Percentiles rank a stretch among this genome's conserved stretches.
These are phyloP conservation scores for Cichlasoma orientale DNA, from an alignment of 2,797 vertebrate genomes.

Conservation along the genomic window DNA sequence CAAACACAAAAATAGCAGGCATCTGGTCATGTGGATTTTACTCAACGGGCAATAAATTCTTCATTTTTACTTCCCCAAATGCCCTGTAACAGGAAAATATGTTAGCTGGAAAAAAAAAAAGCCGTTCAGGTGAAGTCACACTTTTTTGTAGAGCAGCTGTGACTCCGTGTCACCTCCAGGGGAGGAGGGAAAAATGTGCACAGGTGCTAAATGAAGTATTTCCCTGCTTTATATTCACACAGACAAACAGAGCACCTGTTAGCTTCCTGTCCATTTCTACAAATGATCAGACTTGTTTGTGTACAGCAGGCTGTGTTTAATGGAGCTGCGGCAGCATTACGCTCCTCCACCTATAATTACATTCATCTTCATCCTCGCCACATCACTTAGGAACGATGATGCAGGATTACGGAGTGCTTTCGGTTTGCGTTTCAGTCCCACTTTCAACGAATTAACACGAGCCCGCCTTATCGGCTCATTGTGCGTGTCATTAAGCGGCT, in stretches of 20 bases:
- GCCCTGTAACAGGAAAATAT: not conserved
- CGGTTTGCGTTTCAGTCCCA: not conserved
- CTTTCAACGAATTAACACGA: constrained; percentile 20
- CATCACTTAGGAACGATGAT: constrained; percentile 25
- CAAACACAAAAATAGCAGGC: not conserved
- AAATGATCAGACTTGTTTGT: constrained; percentile 7
- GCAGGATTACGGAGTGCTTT: constrained; percentile 8
- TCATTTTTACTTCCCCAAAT: not conserved
- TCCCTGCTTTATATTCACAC: not conserved
- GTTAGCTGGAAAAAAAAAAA: not conserved
- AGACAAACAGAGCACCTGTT: not conserved
- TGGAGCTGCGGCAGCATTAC: not conserved
- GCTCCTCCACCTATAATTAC: constrained; percentile 9
- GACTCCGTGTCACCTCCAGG: not conserved
- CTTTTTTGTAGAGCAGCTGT: not conserved
- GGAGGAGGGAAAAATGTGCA: not conserved
- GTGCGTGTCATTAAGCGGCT: constrained; percentile 5
- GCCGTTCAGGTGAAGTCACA: not conserved
- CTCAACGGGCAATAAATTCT: not conserved
- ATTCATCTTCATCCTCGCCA: not conserved
- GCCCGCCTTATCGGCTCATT: not conserved
- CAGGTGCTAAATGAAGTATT: not conserved
- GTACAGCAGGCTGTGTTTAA: constrained; percentile 1
- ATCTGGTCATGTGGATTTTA: constrained; percentile 19
- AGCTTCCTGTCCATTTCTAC: not conserved